These are phyloP conservation scores for Meriones psammophilus DNA, from an alignment of 2,797 vertebrate genomes.

Conservation along the genomic window DNA sequence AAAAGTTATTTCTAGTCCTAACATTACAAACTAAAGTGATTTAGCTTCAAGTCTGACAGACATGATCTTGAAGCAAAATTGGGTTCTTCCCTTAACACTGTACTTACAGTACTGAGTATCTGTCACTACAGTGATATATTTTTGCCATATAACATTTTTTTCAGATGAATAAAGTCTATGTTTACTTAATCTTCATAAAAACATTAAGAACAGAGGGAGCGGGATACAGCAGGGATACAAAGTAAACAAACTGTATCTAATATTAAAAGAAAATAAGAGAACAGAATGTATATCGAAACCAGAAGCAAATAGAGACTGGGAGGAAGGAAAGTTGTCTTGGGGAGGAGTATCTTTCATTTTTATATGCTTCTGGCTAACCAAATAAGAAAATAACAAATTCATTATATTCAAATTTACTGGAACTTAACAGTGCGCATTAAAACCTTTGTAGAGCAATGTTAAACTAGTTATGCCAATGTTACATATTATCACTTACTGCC, in stretches of 20 bases:
- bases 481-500: slow-evolving; percentile 15
- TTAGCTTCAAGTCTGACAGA: background rate
- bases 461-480: slow-evolving; percentile 39
- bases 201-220: background rate
- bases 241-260: too few species aligned
- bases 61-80: background rate
- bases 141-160: slow-evolving; percentile 1
- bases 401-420: background rate
- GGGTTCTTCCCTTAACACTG: slow-evolving; percentile 7
- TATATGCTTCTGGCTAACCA: slow-evolving; percentile 50
- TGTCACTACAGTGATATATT: slow-evolving; percentile 49
- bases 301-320: background rate
- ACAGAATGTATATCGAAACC: slow-evolving; percentile 4
- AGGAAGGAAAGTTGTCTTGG: background rate
- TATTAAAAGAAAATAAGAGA: background rate
- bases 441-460: background rate
- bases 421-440: slow-evolving; percentile 39
- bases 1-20: background rate
- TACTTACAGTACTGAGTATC: slow-evolving; percentile 9
- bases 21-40: background rate
- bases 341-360: background rate
- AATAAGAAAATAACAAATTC: background rate
- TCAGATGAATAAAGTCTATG: background rate
- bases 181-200: slow-evolving; percentile 43
- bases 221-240: too few species aligned